Conservation (phyloP, 2,888 invertebrate genomes). For the Trichopria drosophilae region DNA sequence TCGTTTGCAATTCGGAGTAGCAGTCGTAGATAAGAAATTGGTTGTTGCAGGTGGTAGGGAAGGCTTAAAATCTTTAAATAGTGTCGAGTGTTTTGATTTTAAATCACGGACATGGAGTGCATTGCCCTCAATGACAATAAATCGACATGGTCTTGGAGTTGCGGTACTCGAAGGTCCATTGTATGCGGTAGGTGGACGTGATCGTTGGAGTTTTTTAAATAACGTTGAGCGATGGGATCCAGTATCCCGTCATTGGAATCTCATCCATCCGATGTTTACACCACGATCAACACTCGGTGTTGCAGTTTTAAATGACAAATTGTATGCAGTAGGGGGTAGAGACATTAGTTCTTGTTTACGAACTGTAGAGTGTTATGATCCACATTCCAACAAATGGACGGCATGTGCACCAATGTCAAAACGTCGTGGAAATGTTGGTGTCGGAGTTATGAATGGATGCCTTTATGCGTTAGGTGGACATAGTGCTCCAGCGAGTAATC, state of each 20-base stretch:
- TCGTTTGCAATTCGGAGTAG: slow-evolving; percentile 88
- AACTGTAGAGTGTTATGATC: slow-evolving; percentile 81
- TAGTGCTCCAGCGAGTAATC: slow-evolving; percentile 88
- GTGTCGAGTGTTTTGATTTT: slow-evolving; percentile 87
- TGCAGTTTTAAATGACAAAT: slow-evolving; percentile 77
- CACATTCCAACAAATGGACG: slow-evolving; percentile 79
- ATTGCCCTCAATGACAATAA: slow-evolving; percentile 86
- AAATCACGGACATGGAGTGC: slow-evolving; percentile 78
- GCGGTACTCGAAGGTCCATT: slow-evolving; percentile 81
- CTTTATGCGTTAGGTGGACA: slow-evolving; percentile 92
- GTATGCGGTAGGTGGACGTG: slow-evolving; percentile 94
- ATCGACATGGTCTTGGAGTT: slow-evolving; percentile 76
- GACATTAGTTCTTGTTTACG: slow-evolving; percentile 89
- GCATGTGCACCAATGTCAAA: slow-evolving; percentile 85
- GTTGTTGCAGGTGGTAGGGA: slow-evolving; percentile 90
- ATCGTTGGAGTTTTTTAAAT: slow-evolving; percentile 93
- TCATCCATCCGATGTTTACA: slow-evolving; percentile 86
- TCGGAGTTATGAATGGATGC: slow-evolving; percentile 84
- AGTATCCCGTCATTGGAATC: slow-evolving; percentile 83
- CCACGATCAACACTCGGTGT: slow-evolving; percentile 90
- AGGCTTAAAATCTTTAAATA: slow-evolving; percentile 91
- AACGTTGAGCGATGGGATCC: slow-evolving; percentile 95
- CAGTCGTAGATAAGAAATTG: slow-evolving; percentile 79
- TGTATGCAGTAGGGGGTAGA: slow-evolving; percentile 91
- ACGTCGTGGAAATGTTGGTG: slow-evolving; percentile 86